These are phyloP conservation scores for Drosophila watanabei DNA, from an alignment of 1,140 invertebrate species.

Conservation along the genomic window DNA sequence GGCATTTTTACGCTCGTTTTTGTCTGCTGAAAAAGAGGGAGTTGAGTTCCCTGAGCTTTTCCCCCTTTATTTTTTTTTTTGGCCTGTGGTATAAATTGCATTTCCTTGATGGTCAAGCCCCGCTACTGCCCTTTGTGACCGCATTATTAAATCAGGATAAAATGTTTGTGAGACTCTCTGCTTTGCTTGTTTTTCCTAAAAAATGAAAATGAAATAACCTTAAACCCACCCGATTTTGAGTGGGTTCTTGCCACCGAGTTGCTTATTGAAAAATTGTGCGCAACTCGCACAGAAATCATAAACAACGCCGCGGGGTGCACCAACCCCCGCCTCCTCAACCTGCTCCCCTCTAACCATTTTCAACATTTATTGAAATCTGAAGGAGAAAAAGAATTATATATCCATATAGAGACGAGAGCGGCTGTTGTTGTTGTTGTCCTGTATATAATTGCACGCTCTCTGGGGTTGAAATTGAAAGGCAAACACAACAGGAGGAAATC, in stretches of 20 bases:
- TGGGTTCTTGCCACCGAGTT: slow-evolving; percentile 46
- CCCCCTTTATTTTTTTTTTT: neutral
- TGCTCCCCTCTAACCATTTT: slow-evolving; percentile 13
- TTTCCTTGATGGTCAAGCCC: slow-evolving; percentile 67
- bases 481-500: slow-evolving; percentile 31
- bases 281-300: slow-evolving; percentile 72
- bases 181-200: neutral
- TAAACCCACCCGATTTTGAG: slow-evolving; percentile 26
- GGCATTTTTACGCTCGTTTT: slow-evolving; percentile 74
- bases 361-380: slow-evolving; percentile 80
- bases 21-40: slow-evolving; percentile 17
- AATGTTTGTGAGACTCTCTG: slow-evolving; percentile 28
- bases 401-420: neutral
- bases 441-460: slow-evolving; percentile 73
- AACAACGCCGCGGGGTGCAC: slow-evolving; percentile 71
- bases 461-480: slow-evolving; percentile 77
- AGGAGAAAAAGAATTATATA: slow-evolving; percentile 50
- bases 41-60: neutral
- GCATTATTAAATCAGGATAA: slow-evolving; percentile 80
- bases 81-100: slow-evolving; percentile 61
- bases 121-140: slow-evolving; percentile 36
- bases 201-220: slow-evolving; percentile 27
- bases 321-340: too few species aligned
- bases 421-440: slow-evolving; percentile 10
- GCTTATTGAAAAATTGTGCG: slow-evolving; percentile 79